Evolutionary conservation across 2,888 invertebrate genomes (phyloP).

Genomic region (Oxytorus armatus): DNA sequence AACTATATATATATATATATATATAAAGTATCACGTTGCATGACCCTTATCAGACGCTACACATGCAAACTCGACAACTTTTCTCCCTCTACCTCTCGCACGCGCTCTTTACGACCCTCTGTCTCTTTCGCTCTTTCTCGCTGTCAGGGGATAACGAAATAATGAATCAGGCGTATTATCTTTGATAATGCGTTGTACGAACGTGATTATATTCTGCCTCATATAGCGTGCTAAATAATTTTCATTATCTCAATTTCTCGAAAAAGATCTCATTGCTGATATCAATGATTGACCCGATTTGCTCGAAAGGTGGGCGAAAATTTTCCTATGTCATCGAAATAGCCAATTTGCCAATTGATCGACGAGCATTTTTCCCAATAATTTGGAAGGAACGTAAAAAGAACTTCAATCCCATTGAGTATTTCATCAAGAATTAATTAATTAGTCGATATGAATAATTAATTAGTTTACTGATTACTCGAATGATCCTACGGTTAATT

Average conservation of each 20-base stretch:
- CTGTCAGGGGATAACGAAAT: constrained; percentile 76
- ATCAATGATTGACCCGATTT: constrained; percentile 11
- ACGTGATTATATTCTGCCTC: constrained; percentile 59
- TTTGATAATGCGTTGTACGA: constrained; percentile 66
- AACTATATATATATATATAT: constrained; percentile 48
- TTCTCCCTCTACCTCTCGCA: not conserved
- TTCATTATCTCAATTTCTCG: constrained; percentile 76
- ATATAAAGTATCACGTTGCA: constrained; percentile 69
- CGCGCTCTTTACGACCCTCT: not conserved
- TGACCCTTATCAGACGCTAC: constrained; percentile 74
- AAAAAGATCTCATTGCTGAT: constrained; percentile 37
- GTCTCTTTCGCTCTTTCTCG: constrained; percentile 25
- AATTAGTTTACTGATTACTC: constrained; percentile 5
- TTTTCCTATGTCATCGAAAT: not conserved
- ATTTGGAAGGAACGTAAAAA: too few relatives aligned
- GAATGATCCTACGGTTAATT: not conserved
- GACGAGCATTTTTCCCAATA: not conserved
- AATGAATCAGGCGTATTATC: constrained; percentile 80
- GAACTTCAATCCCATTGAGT: too few relatives aligned
- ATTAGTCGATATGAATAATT: not conserved
- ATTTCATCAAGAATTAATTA: too few relatives aligned
- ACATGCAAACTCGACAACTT: constrained; percentile 49
- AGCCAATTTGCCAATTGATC: not conserved
- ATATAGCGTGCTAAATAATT: constrained; percentile 67
- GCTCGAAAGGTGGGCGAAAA: not conserved